These are phyloP conservation scores for Parapristionchus giblindavisi DNA, from an alignment of 2,888 invertebrate species.

Conservation along the genomic window DNA sequence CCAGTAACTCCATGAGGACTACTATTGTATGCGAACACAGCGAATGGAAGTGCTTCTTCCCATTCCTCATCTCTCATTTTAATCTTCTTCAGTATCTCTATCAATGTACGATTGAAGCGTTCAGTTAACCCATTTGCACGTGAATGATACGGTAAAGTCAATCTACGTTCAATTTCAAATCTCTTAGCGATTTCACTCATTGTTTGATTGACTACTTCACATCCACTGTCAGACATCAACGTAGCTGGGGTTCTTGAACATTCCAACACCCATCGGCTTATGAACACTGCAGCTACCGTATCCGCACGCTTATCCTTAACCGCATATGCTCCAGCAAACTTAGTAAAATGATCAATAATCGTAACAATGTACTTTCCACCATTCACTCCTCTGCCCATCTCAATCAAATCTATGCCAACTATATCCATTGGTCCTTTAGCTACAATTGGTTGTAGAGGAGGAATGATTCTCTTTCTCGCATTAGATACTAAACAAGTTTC, in stretches of 20 bases:
- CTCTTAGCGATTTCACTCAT: conserved; percentile 36
- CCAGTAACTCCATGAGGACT: background rate
- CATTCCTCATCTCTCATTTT: no score
- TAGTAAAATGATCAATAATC: conserved; percentile 42
- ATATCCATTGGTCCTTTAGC: no score
- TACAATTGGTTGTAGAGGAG: no score
- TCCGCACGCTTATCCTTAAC: conserved; percentile 42
- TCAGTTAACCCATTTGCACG: conserved; percentile 47
- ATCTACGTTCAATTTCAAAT: conserved; percentile 10
- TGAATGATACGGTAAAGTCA: conserved; percentile 44
- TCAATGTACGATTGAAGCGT: conserved; percentile 42
- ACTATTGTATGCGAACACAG: conserved; percentile 14
- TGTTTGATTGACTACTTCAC: conserved; percentile 35
- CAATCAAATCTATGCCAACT: no score
- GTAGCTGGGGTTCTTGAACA: no score
- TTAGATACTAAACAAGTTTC: no score
- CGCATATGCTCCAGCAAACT: conserved; percentile 32
- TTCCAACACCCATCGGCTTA: conserved; percentile 39
- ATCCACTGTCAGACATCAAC: no score
- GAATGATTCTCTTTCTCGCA: no score
- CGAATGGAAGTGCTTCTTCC: conserved; percentile 19
- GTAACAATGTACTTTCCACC: conserved; percentile 39
- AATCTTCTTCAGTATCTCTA: conserved; percentile 40
- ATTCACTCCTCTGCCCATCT: no score
- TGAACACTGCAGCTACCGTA: conserved; percentile 38